Percentiles rank a stretch among this genome's conserved stretches.
phyloP scores from a whole-genome alignment of 2,113 vertebrate genomes.

The Corvus cornix region DNA sequence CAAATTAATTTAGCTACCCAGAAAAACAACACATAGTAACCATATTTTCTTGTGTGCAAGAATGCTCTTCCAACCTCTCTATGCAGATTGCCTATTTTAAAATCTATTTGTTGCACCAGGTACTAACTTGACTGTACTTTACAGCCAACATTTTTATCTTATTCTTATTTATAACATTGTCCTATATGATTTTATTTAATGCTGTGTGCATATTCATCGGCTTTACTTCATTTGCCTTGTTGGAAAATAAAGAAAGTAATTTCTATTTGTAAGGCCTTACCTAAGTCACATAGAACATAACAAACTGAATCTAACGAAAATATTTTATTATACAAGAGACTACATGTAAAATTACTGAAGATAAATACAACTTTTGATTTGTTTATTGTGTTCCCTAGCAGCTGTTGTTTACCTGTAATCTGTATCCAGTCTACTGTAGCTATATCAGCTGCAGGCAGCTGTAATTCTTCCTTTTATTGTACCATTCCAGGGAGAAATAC shows the following conservation, averaged over 20 bases:
- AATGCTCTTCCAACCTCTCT: neutral
- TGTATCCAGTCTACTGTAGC: neutral
- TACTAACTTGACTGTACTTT: neutral
- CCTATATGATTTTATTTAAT: neutral
- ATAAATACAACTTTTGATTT: neutral
- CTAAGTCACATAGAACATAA: neutral
- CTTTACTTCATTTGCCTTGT: neutral
- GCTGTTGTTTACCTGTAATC: neutral
- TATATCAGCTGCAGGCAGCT: constrained; percentile 7
- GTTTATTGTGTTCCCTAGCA: neutral
- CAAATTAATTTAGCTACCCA: constrained; percentile 17
- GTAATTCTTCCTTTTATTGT: neutral
- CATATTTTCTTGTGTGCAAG: neutral
- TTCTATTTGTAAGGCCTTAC: neutral
- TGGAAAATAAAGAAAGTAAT: neutral
- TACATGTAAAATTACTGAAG: neutral
- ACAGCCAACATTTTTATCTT: neutral
- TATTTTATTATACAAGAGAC: neutral
- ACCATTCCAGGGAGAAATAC: neutral
- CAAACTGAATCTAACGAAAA: neutral
- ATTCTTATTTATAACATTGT: neutral
- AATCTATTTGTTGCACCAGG: neutral
- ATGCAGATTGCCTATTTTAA: neutral
- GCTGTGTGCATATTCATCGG: neutral
- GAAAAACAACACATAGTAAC: neutral